phyloP scores from a whole-genome alignment of 2,113 vertebrate species.

The Engraulis encrasicolus region DNA sequence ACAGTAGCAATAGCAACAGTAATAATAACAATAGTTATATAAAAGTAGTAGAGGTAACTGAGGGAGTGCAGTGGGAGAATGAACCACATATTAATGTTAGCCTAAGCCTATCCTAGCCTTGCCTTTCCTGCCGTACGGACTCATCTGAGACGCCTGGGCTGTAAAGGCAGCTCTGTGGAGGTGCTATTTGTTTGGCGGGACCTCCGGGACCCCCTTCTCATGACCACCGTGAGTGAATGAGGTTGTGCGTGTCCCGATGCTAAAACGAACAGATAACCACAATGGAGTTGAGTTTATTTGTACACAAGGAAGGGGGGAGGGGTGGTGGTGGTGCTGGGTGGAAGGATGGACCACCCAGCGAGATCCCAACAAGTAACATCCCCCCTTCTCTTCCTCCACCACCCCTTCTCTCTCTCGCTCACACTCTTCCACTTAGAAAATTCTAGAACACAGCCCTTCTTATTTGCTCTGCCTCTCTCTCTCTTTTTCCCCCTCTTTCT shows the following conservation, averaged over 20 bases:
- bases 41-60: neutral
- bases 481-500: slow-evolving; percentile 10
- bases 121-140: neutral
- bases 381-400: neutral
- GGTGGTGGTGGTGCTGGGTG: too few relatives aligned
- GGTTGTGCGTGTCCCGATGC: slow-evolving; percentile 45
- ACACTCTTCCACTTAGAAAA: slow-evolving; percentile 34
- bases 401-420: slow-evolving; percentile 36
- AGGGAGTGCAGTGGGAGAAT: neutral
- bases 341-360: slow-evolving; percentile 78
- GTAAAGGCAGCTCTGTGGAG: slow-evolving; percentile 21
- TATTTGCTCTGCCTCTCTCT: slow-evolving; percentile 44
- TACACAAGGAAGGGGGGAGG: slow-evolving; percentile 66
- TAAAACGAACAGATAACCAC: slow-evolving; percentile 68
- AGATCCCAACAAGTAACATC: slow-evolving; percentile 73
- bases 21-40: too few relatives aligned
- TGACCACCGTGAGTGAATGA: slow-evolving; percentile 50
- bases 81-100: too few relatives aligned
- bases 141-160: slow-evolving; percentile 21
- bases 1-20: too few relatives aligned
- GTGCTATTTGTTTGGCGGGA: slow-evolving; percentile 43
- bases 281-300: slow-evolving; percentile 82
- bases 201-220: slow-evolving; percentile 21
- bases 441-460: slow-evolving; percentile 30
- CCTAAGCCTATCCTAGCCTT: too few relatives aligned